Conservation (phyloP, 2,797 vertebrate species). For the Taenioides sp. region DNA sequence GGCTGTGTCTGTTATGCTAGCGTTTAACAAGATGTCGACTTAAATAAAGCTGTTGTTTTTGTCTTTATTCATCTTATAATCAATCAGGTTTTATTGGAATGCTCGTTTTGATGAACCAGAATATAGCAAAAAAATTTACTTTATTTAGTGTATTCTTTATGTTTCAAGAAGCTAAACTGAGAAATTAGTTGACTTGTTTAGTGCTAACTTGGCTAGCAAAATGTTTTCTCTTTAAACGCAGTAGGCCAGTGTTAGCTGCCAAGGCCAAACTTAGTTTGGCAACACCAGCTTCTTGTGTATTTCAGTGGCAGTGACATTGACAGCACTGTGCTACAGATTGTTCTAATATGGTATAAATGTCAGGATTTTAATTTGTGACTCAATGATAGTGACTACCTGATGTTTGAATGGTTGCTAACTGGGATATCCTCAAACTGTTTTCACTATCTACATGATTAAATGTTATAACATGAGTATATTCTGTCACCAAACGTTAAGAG, state of each 20-base stretch:
- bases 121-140: slow-evolving; percentile 1
- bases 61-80: slow-evolving; percentile 3
- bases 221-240: slow-evolving; percentile 46
- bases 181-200: slow-evolving; percentile 23
- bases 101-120: not conserved
- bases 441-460: not conserved
- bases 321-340: not conserved
- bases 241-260: slow-evolving; percentile 59
- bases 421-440: not conserved
- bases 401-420: slow-evolving; percentile 13
- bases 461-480: not conserved
- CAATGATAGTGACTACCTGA: not conserved
- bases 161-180: slow-evolving; percentile 14
- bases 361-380: not conserved
- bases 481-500: not conserved
- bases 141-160: slow-evolving; percentile 13
- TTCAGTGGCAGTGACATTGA: not conserved
- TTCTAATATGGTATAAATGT: not conserved
- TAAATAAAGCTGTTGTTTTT: slow-evolving; percentile 11
- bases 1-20: slow-evolving; percentile 60
- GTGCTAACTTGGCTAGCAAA: slow-evolving; percentile 55
- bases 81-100: not conserved
- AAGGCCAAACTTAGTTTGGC: slow-evolving; percentile 58
- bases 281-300: not conserved
- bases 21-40: slow-evolving; percentile 35